phyloP scores from a whole-genome alignment of 2,797 vertebrate genomes.

The Falco berigora region DNA sequence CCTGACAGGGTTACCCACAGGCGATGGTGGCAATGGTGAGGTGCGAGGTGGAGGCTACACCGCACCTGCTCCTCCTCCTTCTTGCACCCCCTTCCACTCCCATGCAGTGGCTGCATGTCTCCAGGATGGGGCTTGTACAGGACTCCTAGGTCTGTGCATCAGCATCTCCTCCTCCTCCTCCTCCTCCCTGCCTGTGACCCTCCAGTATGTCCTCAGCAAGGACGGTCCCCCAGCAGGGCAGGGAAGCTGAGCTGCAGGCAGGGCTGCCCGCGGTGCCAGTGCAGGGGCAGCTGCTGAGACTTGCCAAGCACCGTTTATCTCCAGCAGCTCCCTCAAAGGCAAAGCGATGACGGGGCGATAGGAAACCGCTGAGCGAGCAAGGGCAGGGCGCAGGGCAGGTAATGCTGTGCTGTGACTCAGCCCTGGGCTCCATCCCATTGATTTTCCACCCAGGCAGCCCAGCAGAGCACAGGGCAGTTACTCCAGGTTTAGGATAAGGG shows the following conservation, averaged over 20 bases:
- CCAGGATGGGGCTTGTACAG: not conserved
- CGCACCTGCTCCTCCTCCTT: not conserved
- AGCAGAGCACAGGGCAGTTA: not conserved
- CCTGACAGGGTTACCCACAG: not conserved
- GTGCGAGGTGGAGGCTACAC: not conserved
- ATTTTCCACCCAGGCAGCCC: not conserved
- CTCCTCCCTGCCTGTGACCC: not conserved
- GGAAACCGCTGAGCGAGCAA: not conserved
- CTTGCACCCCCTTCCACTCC: accelerated
- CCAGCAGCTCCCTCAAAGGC: not conserved
- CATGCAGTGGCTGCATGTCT: accelerated
- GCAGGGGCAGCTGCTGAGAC: not conserved
- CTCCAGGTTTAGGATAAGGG: not conserved
- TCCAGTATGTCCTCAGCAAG: not conserved
- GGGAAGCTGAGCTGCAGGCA: not conserved
- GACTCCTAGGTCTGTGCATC: not conserved
- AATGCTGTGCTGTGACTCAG: not conserved
- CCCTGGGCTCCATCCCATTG: not conserved
- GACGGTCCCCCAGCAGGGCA: not conserved
- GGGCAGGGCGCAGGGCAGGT: not conserved
- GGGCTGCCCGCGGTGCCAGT: not conserved
- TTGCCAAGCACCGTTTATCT: not conserved
- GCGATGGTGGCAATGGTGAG: not conserved
- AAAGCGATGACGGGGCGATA: not conserved
- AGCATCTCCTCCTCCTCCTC: not conserved